These are phyloP conservation scores for Daphoenositta chrysoptera DNA, from an alignment of 2,113 vertebrate species.

Conservation along the genomic window DNA sequence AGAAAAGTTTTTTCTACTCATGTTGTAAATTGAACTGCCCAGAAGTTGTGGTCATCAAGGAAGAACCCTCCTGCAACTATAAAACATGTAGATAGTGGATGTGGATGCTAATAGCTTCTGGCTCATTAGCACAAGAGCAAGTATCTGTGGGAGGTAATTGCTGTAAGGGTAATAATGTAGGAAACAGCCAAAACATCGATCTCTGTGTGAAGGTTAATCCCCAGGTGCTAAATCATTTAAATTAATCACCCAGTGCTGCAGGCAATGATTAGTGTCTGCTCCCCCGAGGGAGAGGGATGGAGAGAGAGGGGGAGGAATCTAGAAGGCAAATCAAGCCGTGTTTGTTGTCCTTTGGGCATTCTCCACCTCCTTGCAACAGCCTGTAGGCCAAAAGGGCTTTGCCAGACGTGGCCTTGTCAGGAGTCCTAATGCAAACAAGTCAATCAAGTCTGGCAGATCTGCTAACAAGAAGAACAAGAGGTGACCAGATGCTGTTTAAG, in stretches of 20 bases:
- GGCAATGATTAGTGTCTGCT: slow-evolving; percentile 19
- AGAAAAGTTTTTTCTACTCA: background rate
- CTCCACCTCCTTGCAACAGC: background rate
- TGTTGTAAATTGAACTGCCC: background rate
- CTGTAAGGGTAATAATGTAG: slow-evolving; percentile 26
- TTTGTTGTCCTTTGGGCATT: background rate
- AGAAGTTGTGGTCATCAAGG: background rate
- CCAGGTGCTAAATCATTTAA: slow-evolving; percentile 47
- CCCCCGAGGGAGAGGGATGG: background rate
- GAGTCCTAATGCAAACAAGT: background rate
- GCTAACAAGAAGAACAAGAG: background rate
- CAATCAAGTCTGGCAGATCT: background rate
- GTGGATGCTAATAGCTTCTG: slow-evolving; percentile 35
- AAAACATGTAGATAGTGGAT: background rate
- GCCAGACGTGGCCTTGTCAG: background rate
- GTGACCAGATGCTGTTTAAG: background rate
- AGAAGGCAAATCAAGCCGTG: accelerated
- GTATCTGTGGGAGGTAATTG: slow-evolving; percentile 53
- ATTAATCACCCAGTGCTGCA: slow-evolving; percentile 48
- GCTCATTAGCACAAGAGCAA: slow-evolving; percentile 34
- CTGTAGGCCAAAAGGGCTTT: background rate
- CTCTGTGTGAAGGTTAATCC: slow-evolving; percentile 45
- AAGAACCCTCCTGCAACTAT: background rate
- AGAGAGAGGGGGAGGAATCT: background rate
- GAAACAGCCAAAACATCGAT: slow-evolving; percentile 50